Conservation (phyloP, 2,888 invertebrate species). For the Agriotes lineatus region DNA sequence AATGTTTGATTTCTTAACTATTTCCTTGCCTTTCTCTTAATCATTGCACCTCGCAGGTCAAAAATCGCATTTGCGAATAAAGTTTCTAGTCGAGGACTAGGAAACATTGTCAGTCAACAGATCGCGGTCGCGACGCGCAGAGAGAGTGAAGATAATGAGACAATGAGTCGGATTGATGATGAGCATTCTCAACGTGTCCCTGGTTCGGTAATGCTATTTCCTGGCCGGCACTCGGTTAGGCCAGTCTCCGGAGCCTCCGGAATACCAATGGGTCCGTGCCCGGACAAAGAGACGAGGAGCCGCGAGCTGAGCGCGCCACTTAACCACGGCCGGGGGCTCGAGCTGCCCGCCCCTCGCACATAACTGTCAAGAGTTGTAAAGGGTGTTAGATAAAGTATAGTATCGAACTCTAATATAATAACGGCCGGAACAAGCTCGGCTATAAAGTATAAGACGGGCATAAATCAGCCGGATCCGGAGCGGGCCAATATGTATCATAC, state of each 20-base stretch:
- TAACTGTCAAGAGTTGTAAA: conserved; percentile 62
- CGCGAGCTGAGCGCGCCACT: conserved; percentile 55
- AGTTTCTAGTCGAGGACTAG: too few relatives aligned
- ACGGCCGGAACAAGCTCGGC: conserved; percentile 76
- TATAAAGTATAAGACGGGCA: conserved; percentile 76
- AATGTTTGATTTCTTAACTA: too few relatives aligned
- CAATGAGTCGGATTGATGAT: conserved; percentile 44
- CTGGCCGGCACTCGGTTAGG: conserved; percentile 53
- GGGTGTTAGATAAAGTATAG: conserved; percentile 64
- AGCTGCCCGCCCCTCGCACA: conserved; percentile 53
- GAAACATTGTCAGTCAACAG: background rate
- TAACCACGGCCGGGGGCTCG: conserved; percentile 61
- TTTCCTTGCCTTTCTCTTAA: too few relatives aligned
- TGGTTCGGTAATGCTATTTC: conserved; percentile 60
- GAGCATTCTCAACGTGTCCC: conserved; percentile 55
- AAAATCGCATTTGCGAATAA: too few relatives aligned
- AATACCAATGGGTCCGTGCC: conserved; percentile 59
- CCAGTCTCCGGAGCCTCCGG: conserved; percentile 50
- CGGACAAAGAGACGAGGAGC: conserved; percentile 51
- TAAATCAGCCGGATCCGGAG: conserved; percentile 67
- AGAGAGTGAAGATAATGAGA: conserved; percentile 42
- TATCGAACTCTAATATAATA: conserved; percentile 76
- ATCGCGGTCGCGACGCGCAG: background rate
- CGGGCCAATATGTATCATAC: conserved; percentile 56
- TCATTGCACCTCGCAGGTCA: too few relatives aligned